Percentiles rank a stretch among this genome's conserved stretches.
These are phyloP conservation scores for Acanthosepion pharaonis DNA, from an alignment of 2,888 invertebrate species.

Conservation along the genomic window DNA sequence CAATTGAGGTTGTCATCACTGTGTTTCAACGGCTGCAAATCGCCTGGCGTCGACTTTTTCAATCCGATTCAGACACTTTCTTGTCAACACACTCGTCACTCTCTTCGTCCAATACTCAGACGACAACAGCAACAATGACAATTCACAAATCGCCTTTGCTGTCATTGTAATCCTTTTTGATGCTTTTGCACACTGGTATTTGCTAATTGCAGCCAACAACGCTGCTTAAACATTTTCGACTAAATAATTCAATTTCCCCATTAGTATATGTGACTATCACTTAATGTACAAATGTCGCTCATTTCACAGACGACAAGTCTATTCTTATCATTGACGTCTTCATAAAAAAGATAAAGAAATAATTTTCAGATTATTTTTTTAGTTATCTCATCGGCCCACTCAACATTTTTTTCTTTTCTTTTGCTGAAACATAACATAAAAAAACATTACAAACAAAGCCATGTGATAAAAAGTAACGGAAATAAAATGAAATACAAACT, in stretches of 20 bases:
- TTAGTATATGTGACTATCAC: not conserved
- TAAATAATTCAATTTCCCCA: not conserved
- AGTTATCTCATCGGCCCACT: not conserved
- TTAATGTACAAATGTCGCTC: not conserved
- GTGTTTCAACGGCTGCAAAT: not conserved
- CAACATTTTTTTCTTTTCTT: not conserved
- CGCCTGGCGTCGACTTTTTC: not conserved
- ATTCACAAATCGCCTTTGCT: not conserved
- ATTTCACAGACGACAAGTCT: not conserved
- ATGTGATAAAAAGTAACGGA: too few species aligned
- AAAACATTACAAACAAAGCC: too few species aligned
- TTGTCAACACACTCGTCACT: conserved; percentile 8
- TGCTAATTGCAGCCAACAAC: conserved; percentile 1
- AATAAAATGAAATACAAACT: too few species aligned
- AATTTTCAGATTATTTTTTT: not conserved
- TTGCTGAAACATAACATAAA: not conserved
- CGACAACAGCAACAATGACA: not conserved
- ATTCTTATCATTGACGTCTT: not conserved
- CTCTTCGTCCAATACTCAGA: not conserved
- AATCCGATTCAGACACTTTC: conserved; percentile 33
- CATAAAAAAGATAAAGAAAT: not conserved
- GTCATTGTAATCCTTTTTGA: not conserved
- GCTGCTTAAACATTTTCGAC: not conserved
- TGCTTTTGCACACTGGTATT: not conserved
- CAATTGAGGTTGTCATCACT: not conserved